Conservation (phyloP, 2,113 vertebrate species). For the Saguinus imperator region DNA sequence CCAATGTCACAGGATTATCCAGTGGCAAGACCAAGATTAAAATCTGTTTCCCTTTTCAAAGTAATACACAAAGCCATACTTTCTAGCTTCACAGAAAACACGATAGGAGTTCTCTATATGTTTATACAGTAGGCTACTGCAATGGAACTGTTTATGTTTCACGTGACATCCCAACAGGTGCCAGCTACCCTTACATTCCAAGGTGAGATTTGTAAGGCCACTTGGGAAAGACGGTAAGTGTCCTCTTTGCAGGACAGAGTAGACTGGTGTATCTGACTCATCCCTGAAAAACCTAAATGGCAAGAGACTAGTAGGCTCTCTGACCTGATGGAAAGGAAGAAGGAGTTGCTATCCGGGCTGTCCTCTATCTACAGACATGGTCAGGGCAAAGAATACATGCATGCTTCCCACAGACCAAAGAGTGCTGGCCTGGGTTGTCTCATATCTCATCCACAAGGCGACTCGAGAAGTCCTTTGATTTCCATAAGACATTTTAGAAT, state of each 20-base stretch:
- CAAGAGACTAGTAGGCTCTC: background rate
- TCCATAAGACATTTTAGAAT: background rate
- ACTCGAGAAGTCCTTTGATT: background rate
- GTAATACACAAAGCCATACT: background rate
- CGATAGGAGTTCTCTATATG: background rate
- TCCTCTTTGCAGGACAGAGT: background rate
- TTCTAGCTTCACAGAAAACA: background rate
- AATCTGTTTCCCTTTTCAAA: background rate
- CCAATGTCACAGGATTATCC: background rate
- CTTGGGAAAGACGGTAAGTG: background rate
- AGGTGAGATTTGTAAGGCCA: background rate
- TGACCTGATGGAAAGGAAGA: background rate
- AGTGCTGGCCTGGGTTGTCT: background rate
- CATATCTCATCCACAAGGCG: background rate
- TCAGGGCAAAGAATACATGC: background rate
- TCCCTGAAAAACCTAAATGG: background rate
- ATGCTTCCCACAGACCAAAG: background rate
- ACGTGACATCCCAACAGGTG: background rate
- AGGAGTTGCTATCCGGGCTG: background rate
- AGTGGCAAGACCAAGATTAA: constrained; percentile 14
- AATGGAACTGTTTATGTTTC: background rate
- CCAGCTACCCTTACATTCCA: background rate
- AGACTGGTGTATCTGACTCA: background rate
- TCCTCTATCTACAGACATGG: background rate
- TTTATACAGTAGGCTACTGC: background rate